A percentile compares a stretch with the other conserved stretches of the same genome.
These are phyloP conservation scores for Stegodyphus dumicola DNA, from an alignment of 1,140 invertebrate genomes.

Conservation along the genomic window DNA sequence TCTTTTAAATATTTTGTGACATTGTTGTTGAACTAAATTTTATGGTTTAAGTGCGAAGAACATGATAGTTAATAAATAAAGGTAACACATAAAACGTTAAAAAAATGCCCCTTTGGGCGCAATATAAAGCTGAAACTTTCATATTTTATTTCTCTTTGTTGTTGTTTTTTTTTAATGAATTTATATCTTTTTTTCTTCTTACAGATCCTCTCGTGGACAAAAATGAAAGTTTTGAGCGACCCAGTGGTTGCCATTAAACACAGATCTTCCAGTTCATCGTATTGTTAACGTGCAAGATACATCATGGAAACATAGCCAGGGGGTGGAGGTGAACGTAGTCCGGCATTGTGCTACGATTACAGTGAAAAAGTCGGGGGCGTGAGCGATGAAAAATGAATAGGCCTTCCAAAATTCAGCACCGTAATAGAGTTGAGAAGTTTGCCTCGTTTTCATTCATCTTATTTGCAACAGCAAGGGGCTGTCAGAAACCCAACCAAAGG, in stretches of 20 bases:
- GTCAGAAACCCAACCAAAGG: background rate
- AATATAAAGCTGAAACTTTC: too few relatives aligned
- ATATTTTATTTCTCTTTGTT: too few relatives aligned
- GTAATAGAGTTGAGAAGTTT: slow-evolving; percentile 24
- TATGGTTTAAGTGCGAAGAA: too few relatives aligned
- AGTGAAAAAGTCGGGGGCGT: background rate
- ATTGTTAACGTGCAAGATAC: background rate
- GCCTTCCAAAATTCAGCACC: background rate
- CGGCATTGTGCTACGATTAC: background rate
- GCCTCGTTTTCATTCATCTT: background rate
- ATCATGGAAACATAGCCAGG: background rate
- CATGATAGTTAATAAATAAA: too few relatives aligned
- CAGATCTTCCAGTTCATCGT: background rate
- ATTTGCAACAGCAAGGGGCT: slow-evolving; percentile 5
- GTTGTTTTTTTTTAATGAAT: too few relatives aligned
- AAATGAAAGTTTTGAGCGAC: background rate
- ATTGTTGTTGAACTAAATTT: too few relatives aligned
- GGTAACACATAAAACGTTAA: too few relatives aligned
- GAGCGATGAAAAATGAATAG: slow-evolving; percentile 6
- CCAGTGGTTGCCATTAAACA: background rate
- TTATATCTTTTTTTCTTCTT: too few relatives aligned
- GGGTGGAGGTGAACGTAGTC: background rate
- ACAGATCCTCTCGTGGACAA: background rate
- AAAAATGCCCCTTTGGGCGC: too few relatives aligned
- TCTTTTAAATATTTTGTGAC: too few relatives aligned